Percentiles rank a stretch among this genome's conserved stretches.
These are phyloP conservation scores for Podarcis cretensis DNA, from an alignment of 2,113 vertebrate genomes.

Conservation along the genomic window DNA sequence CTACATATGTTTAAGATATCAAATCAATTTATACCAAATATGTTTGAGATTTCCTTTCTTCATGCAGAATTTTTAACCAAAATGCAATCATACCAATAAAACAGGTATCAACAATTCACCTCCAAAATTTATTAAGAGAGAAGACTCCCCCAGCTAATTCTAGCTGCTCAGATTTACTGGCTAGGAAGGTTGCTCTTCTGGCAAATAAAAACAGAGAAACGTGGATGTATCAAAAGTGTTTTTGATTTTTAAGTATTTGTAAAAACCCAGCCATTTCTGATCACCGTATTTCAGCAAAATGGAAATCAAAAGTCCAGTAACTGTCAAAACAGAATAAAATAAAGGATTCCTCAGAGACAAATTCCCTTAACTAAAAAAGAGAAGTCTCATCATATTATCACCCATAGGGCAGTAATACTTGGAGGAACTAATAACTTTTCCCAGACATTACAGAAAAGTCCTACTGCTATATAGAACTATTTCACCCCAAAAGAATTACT, in stretches of 20 bases:
- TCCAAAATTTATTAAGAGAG: background rate
- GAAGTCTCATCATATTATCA: background rate
- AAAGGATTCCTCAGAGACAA: background rate
- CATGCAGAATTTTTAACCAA: background rate
- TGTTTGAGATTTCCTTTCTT: background rate
- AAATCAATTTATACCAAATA: too few relatives aligned
- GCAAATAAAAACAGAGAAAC: background rate
- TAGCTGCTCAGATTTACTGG: background rate
- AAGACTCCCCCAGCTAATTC: background rate
- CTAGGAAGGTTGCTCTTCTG: background rate
- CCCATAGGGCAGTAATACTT: conserved; percentile 21
- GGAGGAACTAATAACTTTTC: conserved; percentile 13
- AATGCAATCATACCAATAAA: background rate
- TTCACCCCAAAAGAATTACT: background rate
- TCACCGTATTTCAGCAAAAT: background rate
- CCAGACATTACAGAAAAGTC: background rate
- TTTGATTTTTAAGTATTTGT: background rate
- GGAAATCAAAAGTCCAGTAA: background rate
- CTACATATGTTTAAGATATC: too few relatives aligned
- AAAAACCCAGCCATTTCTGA: background rate
- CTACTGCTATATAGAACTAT: background rate
- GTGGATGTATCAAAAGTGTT: background rate
- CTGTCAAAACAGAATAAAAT: background rate
- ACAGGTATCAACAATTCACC: background rate
- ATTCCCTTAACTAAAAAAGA: background rate